These are phyloP conservation scores for Allygus modestus DNA, from an alignment of 2,888 invertebrate species.

Conservation along the genomic window DNA sequence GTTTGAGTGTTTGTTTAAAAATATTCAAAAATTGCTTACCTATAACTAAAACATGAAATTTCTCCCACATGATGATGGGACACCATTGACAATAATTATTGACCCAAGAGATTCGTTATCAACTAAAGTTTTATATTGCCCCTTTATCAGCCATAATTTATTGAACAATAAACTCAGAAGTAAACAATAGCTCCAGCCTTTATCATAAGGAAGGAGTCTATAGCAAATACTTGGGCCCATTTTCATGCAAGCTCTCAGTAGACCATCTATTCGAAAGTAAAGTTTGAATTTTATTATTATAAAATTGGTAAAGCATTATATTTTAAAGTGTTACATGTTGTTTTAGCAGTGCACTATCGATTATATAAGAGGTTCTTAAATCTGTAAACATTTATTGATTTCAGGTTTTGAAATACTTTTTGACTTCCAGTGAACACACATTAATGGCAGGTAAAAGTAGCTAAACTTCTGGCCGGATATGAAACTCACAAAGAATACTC, in stretches of 20 bases:
- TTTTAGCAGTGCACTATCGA: too few relatives aligned
- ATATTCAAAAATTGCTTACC: conserved; percentile 34
- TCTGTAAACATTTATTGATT: too few relatives aligned
- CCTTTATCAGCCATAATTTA: conserved; percentile 29
- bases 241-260: background rate
- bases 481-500: too few relatives aligned
- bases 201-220: conserved; percentile 15
- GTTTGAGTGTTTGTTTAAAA: background rate
- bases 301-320: too few relatives aligned
- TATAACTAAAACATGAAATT: conserved; percentile 34
- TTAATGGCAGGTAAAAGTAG: too few relatives aligned
- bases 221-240: background rate
- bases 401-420: too few relatives aligned
- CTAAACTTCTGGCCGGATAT: too few relatives aligned
- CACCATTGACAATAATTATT: conserved; percentile 29
- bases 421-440: too few relatives aligned
- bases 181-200: background rate
- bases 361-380: too few relatives aligned
- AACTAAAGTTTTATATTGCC: conserved; percentile 31
- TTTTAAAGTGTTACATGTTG: too few relatives aligned
- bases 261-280: too few relatives aligned
- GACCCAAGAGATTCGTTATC: conserved; percentile 45
- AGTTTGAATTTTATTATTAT: too few relatives aligned
- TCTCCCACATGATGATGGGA: conserved; percentile 37
- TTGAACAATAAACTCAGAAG: conserved; percentile 28